A percentile compares a stretch with the other conserved stretches of the same genome.
These are phyloP conservation scores for Pseudomyrmex dendroicus DNA, from an alignment of 1,140 invertebrate species.

Conservation along the genomic window DNA sequence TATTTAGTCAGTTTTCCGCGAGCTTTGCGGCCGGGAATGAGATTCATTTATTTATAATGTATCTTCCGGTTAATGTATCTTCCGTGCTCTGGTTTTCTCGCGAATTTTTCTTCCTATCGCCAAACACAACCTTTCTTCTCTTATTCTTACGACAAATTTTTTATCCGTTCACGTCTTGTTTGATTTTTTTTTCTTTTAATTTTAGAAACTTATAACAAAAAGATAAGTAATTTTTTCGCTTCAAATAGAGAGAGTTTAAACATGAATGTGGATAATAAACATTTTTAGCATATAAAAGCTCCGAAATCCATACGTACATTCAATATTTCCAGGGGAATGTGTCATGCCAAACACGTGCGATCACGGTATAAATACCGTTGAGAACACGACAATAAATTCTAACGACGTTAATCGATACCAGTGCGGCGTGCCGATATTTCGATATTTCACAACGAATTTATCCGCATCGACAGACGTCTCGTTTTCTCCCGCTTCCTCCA, in stretches of 20 bases:
- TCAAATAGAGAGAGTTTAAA: background rate
- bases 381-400: constrained; percentile 52
- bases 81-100: constrained; percentile 16
- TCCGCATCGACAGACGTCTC: constrained; percentile 24
- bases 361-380: constrained; percentile 43
- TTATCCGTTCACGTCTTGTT: background rate
- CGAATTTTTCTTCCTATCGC: constrained; percentile 39
- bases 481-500: background rate
- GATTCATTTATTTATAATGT: constrained; percentile 53
- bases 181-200: too few relatives aligned
- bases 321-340: constrained; percentile 17
- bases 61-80: constrained; percentile 5
- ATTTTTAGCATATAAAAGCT: background rate
- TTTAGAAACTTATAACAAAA: too few relatives aligned
- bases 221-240: background rate
- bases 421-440: constrained; percentile 32
- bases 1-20: constrained; percentile 53
- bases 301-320: constrained; percentile 24
- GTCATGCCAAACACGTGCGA: background rate
- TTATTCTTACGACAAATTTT: constrained; percentile 23
- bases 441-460: constrained; percentile 37
- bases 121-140: constrained; percentile 25
- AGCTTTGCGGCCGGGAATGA: constrained; percentile 32
- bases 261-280: background rate
- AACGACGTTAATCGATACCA: constrained; percentile 48